These are phyloP conservation scores for Euura saliciscinereae DNA, from an alignment of 1,140 invertebrate genomes.

Conservation along the genomic window DNA sequence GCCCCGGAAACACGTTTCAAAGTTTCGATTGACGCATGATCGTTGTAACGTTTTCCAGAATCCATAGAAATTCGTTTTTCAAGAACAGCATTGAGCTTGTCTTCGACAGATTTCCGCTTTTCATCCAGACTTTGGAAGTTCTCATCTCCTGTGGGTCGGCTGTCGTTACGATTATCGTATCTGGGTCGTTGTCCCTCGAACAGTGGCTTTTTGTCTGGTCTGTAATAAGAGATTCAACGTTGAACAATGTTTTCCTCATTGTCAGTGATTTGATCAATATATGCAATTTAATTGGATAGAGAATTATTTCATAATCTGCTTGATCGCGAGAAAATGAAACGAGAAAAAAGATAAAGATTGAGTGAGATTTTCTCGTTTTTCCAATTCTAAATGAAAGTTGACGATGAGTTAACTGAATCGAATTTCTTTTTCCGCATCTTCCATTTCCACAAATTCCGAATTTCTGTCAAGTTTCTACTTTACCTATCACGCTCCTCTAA, in stretches of 20 bases:
- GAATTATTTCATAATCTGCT: too few relatives aligned
- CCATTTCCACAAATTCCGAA: too few relatives aligned
- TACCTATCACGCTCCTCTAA: constrained; percentile 46
- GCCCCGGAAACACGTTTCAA: constrained; percentile 21
- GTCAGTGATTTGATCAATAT: constrained; percentile 7
- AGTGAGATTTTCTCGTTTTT: too few relatives aligned
- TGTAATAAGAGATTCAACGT: neutral
- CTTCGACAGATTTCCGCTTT: constrained; percentile 54
- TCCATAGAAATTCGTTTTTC: constrained; percentile 53
- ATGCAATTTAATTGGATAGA: neutral
- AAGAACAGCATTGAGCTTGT: constrained; percentile 55
- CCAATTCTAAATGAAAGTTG: too few relatives aligned
- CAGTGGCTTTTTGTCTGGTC: neutral
- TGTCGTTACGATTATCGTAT: constrained; percentile 24
- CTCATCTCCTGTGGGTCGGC: constrained; percentile 24
- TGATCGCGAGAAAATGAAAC: too few relatives aligned
- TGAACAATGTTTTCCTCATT: too few relatives aligned
- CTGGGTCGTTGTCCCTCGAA: constrained; percentile 24
- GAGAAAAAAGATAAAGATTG: too few relatives aligned
- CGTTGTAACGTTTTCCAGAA: constrained; percentile 29
- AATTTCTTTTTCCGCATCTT: neutral
- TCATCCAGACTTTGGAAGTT: constrained; percentile 46
- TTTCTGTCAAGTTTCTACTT: constrained; percentile 5
- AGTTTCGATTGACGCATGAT: constrained; percentile 31
- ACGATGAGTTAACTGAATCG: neutral